Evolutionary conservation across 1,140 invertebrate species (phyloP), one percentile per base, ranked within the genome.

Genomic region (Drosophila ogumai): DNA sequence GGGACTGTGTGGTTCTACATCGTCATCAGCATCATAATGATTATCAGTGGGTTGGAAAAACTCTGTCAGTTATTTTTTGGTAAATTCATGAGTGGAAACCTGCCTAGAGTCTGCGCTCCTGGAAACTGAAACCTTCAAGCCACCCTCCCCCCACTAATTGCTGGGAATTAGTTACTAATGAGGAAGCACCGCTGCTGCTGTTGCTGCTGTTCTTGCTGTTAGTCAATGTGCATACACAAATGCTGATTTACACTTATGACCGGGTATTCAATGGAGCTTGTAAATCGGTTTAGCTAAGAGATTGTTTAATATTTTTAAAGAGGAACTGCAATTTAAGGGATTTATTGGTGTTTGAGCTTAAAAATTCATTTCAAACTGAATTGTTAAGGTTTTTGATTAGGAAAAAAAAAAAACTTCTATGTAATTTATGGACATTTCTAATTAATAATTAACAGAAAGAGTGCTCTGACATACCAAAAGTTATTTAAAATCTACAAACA

Each of bases 1-100:
- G 76, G 94, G 94, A 68, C 94, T 93, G 56, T 93, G 90, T 81
- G 91, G 91, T 55, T 92, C 91, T 92, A 52, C 54, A n/a, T 36
- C 50, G 28, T 34, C 22, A 31, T 28, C 43, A 57, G 57, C 40
- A 46, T 50, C 43, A 41, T 44, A 56, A 58, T 57, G 44, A 66
- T 59, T 10, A 9, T 25, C 28, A 44, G 3, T 54, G 65, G 50
- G 19, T 38, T 54, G 64, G 68, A 78, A 82, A 56, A 75, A 68
- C 68, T 80, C 49, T 67, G 73, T 88, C 75, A 87, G 79, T 84
- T 57, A 75, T 50, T 72, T 72, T 36, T 28, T 36, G 49, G 41
- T 56, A 15, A 41, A 41, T 28, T 13, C 64, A 43, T 52, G 41
- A 25, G 13, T 32, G 25, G 19, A 66, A 12, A n/a, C 61, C 63